Conservation (phyloP, 2,888 invertebrate genomes). For the Eilema sororculum region DNA sequence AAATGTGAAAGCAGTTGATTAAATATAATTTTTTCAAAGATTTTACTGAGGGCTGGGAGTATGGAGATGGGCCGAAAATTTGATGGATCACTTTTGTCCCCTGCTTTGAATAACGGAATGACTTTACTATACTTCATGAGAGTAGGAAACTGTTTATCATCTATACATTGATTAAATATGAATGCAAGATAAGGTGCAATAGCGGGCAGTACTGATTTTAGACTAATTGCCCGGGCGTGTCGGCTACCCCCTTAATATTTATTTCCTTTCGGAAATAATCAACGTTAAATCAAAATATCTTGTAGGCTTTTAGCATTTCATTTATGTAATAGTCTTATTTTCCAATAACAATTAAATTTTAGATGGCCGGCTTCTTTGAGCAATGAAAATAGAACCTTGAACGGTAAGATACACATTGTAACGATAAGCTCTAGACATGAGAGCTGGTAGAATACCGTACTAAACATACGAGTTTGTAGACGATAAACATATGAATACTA, state of each 20-base stretch:
- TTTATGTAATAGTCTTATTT: not conserved
- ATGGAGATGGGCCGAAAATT: no score
- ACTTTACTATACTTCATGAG: no score
- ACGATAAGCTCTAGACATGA: not conserved
- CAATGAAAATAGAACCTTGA: not conserved
- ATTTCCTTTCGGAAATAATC: not conserved
- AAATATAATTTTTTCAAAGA: no score
- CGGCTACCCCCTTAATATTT: not conserved
- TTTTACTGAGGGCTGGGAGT: no score
- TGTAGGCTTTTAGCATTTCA: not conserved
- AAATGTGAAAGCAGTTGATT: no score
- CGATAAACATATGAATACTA: constrained; percentile 23
- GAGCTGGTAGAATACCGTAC: not conserved
- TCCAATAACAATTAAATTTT: constrained; percentile 1
- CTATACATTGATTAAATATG: no score
- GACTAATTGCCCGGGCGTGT: not conserved
- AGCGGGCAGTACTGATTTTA: no score
- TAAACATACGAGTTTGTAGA: not conserved
- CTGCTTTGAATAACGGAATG: no score
- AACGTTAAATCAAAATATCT: constrained; percentile 1
- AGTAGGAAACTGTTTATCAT: no score
- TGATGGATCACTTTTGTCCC: no score
- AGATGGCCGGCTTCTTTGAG: not conserved
- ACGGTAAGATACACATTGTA: no score
- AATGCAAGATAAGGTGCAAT: no score